Base-by-base conservation (phyloP, 2,797 vertebrate genomes). In the Botia kubotai region DNA sequence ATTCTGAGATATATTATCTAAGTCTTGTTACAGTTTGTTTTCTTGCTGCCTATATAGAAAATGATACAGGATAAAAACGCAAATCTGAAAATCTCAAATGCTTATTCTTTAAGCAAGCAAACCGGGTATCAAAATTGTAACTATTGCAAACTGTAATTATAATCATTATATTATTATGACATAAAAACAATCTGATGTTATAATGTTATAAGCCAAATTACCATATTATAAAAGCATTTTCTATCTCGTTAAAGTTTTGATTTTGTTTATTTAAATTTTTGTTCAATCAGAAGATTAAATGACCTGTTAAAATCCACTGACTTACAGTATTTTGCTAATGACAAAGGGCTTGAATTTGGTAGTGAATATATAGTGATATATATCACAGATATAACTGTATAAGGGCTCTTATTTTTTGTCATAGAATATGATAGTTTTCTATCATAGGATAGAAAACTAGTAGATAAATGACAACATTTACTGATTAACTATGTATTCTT, bases 401-500 rank as follows among this genome's bases (percentile, higher is more conserved):
- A 62, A 13, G 48, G 10, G 74, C 67, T 58, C 4, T 67, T 53
- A 23, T 26, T 26, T 26, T 26, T 26, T 26, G 23, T 26, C 23
- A 26, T 26, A 26, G 23, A 26, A 26, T 26, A 26, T 26, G 23
- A 26, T 26, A 1, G 23, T 26, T 26, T 26, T 26, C 23, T 26
- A 26, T 26, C 23, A 26, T 26, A 26, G 16, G n/a, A 55, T 58
- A 26, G 1, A 69, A 46, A 29, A 69, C 21, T 29, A 46, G 21
- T 4, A 77, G 33, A 55, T 17, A 43, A 68, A 77, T 21, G 43
- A 43, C 62, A n/a, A 57, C 63, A 67, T 17, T 36, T 39, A 39
- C 36, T 39, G 36, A 39, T 39, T 19, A 12, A 17, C 52, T 46
- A 0, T 26, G 55, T 43, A 23, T 55, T 3, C 36, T 67, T 43